Base-by-base conservation (phyloP, 2,113 vertebrate genomes). In the Alethe castanea region DNA sequence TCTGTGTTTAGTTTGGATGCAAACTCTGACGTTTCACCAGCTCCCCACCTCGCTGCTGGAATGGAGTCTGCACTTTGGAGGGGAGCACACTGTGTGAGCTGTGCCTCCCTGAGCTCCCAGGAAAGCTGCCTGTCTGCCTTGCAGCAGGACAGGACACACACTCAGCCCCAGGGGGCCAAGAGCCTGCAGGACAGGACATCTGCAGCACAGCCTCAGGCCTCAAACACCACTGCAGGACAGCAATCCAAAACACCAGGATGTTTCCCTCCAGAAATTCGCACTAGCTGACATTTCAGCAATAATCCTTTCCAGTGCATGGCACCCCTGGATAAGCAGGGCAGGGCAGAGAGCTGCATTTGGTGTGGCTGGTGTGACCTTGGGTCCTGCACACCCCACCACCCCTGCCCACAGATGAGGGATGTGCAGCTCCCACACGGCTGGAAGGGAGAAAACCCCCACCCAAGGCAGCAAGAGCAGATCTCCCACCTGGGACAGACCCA, bases 21-120 rank as follows among this genome's bases (percentile, higher is more conserved):
- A 45, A 92, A 81, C 23, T 8, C 48, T 80, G 82, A 77, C 11
- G 40, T 54, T 81, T 81, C 80, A 13, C 67, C 0, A 0, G 90
- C 67, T 90, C 90, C 85, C 93, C 79, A 70, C 77, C 74, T 78
- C 1, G 1, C 12, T 67, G 72, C 76, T 92, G 94, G 90, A 90
- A 79, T 1, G 0, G 14, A 92, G 79, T 86, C 90, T 23, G 76
- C 9, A 5, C 71, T 77, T 54, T 38, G 56, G 54, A 83, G 71
- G 82, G 77, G 33, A 61, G 47, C 2, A 2, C 19, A 9, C 9
- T 35, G 69, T 81, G 81, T 48, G 61, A 74, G 45, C 53, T 3
- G 0, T 84, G 79, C 10, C 54, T 71, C 66, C 45, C 66, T 1
- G 23, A 40, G 80, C 72, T 91, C 61, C 59, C 1, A 9, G 78